These are phyloP conservation scores for Agrypnia vestita DNA, from an alignment of 1,140 invertebrate species.

Conservation along the genomic window DNA sequence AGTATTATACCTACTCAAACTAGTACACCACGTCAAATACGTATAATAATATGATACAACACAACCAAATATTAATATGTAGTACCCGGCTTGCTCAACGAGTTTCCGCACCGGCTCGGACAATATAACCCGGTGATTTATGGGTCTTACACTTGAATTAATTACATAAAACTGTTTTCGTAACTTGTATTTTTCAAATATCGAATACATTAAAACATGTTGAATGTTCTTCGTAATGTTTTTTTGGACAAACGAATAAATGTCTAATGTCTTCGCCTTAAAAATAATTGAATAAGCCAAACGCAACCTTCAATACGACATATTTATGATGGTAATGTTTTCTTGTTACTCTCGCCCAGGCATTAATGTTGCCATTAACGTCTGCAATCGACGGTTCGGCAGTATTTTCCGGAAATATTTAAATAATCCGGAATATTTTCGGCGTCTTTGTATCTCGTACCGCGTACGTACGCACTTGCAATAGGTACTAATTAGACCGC, in stretches of 20 bases:
- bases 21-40: background rate
- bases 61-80: conserved; percentile 13
- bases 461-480: too few relatives aligned
- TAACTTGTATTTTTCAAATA: conserved; percentile 46
- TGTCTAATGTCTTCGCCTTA: conserved; percentile 47
- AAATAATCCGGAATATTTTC: too few relatives aligned
- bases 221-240: conserved; percentile 41
- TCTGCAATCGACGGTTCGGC: background rate
- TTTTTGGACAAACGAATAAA: conserved; percentile 48
- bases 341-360: conserved; percentile 11
- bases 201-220: conserved; percentile 52
- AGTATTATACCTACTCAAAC: background rate
- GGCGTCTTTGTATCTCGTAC: too few relatives aligned
- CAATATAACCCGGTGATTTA: conserved; percentile 20
- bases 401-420: too few relatives aligned
- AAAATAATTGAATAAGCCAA: conserved; percentile 59
- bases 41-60: background rate
- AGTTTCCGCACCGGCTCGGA: conserved; percentile 4
- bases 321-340: conserved; percentile 55
- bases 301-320: conserved; percentile 56
- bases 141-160: conserved; percentile 35
- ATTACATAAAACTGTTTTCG: conserved; percentile 45
- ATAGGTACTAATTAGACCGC: too few relatives aligned
- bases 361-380: conserved; percentile 27
- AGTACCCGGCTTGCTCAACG: background rate